phyloP scores from a whole-genome alignment of 2,888 invertebrate genomes.

The Idaea dimidiata region DNA sequence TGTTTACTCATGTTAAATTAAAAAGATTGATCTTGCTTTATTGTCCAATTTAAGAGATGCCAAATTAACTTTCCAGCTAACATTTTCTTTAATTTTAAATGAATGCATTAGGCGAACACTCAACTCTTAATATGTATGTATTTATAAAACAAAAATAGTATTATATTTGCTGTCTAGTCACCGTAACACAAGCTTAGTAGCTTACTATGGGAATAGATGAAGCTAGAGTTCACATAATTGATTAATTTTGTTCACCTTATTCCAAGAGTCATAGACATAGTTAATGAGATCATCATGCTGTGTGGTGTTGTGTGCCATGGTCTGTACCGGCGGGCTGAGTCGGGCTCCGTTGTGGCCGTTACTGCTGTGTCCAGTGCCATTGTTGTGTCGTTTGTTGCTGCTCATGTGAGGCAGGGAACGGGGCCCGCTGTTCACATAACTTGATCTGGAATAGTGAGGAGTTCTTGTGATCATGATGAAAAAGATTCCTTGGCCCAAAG shows the following conservation, averaged over 20 bases:
- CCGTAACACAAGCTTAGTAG: no score
- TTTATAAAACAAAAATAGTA: no score
- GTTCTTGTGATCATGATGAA: not conserved
- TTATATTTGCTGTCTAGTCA: no score
- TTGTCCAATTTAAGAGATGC: no score
- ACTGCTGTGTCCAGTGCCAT: slow-evolving; percentile 30
- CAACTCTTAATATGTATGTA: no score
- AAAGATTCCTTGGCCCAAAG: not conserved
- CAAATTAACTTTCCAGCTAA: no score
- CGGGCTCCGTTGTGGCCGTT: slow-evolving; percentile 50
- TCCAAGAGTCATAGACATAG: slow-evolving; percentile 90
- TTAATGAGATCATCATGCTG: slow-evolving; percentile 90
- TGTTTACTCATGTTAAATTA: no score
- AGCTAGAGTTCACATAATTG: no score
- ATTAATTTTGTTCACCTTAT: slow-evolving; percentile 73
- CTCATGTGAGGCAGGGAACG: slow-evolving; percentile 72
- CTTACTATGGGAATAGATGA: no score
- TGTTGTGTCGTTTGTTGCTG: slow-evolving; percentile 36
- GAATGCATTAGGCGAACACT: no score
- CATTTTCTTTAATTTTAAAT: no score
- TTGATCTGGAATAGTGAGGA: slow-evolving; percentile 52
- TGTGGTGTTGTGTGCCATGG: slow-evolving; percentile 40
- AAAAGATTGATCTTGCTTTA: no score
- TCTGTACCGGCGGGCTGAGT: slow-evolving; percentile 65
- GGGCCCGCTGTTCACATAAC: slow-evolving; percentile 68